phyloP scores from a whole-genome alignment of 2,888 invertebrate genomes.

The Drosophila gaucha region DNA sequence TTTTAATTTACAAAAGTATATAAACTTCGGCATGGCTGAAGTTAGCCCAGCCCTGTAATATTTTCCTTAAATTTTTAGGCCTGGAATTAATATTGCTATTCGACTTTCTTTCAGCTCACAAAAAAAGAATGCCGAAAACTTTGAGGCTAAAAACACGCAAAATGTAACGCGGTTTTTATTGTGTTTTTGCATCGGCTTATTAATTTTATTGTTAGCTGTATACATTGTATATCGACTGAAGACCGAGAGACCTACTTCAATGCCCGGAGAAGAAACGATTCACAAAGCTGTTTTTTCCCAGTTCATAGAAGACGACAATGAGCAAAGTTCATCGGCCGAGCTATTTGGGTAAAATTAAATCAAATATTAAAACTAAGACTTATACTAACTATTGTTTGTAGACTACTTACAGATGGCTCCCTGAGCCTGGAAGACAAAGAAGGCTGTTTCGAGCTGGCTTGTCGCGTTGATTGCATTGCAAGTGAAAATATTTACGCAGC shows the following conservation, averaged over 20 bases:
- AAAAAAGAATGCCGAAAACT: not conserved
- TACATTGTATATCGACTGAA: constrained; percentile 45
- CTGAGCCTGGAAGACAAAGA: no score
- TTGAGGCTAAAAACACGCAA: constrained; percentile 35
- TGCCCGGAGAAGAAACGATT: not conserved
- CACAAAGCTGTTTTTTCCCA: not conserved
- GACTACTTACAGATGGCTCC: constrained; percentile 6
- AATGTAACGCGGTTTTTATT: constrained; percentile 61
- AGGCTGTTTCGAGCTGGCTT: constrained; percentile 38
- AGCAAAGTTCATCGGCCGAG: constrained; percentile 7
- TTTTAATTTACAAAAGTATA: no score
- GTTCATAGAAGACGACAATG: not conserved
- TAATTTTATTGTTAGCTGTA: constrained; percentile 45
- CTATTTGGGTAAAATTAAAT: constrained; percentile 11
- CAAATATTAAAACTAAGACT: no score
- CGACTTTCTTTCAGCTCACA: constrained; percentile 4
- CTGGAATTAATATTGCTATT: no score
- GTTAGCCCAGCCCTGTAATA: no score
- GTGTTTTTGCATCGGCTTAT: constrained; percentile 52
- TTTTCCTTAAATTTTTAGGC: no score
- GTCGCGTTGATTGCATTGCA: constrained; percentile 35
- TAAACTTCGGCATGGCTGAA: no score
- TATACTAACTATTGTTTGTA: constrained; percentile 1
- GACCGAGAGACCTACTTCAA: not conserved
- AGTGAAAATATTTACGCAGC: constrained; percentile 38